Evolutionary conservation across 2,797 vertebrate genomes (phyloP).

Genomic region (Chaetophractus vellerosus): DNA sequence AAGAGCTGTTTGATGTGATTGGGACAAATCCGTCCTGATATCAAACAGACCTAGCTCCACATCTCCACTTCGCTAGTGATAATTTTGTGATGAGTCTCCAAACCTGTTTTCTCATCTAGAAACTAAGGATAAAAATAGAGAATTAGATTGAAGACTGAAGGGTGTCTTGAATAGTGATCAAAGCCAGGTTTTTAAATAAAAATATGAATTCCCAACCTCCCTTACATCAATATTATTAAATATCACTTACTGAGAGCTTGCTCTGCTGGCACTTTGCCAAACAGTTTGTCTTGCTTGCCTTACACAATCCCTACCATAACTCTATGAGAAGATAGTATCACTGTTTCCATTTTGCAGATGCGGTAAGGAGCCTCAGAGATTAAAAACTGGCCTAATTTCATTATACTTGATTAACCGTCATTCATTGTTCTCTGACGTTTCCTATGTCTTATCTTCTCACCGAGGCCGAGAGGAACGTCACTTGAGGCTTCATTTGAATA

Average conservation of each 20-base stretch:
- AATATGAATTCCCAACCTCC: neutral
- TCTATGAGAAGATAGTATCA: neutral
- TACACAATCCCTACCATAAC: neutral
- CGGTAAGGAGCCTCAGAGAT: neutral
- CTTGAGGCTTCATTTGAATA: neutral
- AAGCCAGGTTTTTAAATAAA: neutral
- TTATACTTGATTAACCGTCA: neutral
- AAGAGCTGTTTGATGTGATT: neutral
- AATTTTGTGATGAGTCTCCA: neutral
- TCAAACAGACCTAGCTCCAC: neutral
- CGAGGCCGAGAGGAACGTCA: neutral
- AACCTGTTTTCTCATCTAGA: neutral
- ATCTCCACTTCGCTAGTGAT: neutral
- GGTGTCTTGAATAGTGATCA: neutral
- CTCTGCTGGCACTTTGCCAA: fast-evolving
- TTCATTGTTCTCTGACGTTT: neutral
- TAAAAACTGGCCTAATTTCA: neutral
- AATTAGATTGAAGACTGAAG: neutral
- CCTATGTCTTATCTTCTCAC: neutral
- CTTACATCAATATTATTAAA: neutral
- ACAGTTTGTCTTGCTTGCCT: no score
- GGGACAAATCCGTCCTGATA: neutral
- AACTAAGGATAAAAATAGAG: neutral
- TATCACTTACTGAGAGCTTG: neutral
- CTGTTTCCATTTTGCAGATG: slow-evolving; percentile 52